These are phyloP conservation scores for Ephydatia muelleri DNA, from an alignment of 37 sponge, comb jelly and placozoan genomes.

Conservation along the genomic window DNA sequence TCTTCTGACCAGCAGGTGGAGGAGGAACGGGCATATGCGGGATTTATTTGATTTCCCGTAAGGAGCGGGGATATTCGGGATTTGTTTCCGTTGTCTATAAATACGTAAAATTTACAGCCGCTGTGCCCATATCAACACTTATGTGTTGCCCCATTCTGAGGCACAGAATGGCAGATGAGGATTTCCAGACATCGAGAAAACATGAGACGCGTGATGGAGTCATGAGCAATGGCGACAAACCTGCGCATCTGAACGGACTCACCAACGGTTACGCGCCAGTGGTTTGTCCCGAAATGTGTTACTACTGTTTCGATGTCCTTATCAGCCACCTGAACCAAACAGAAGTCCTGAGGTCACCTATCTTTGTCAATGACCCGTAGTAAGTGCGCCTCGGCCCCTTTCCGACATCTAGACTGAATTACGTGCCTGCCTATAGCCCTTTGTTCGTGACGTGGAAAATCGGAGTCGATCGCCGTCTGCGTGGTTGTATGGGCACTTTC, in stretches of 20 bases:
- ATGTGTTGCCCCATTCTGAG: neutral
- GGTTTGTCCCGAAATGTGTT: constrained; percentile 91
- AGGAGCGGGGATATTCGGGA: neutral
- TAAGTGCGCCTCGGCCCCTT: constrained; percentile 21
- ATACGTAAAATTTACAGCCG: neutral
- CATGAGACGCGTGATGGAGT: neutral
- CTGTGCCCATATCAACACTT: too few species aligned
- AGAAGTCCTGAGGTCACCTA: constrained; percentile 27
- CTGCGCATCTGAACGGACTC: neutral
- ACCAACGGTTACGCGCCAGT: neutral
- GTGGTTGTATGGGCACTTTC: constrained; percentile 99
- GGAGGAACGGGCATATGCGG: too few species aligned
- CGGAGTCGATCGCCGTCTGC: constrained; percentile 65
- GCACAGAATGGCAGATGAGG: neutral
- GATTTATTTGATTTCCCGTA: too few species aligned
- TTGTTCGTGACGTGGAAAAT: constrained; percentile 98
- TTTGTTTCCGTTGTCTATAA: neutral
- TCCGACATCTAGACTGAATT: neutral
- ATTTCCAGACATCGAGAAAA: neutral
- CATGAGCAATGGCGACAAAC: neutral
- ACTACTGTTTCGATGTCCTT: constrained; percentile 93
- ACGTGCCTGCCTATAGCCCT: constrained; percentile 45
- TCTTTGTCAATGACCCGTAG: constrained; percentile 78
- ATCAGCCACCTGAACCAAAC: constrained; percentile 64
- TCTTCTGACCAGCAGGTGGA: neutral